Evolutionary conservation across 2,113 vertebrate genomes (phyloP), one percentile per base, ranked within the genome.

Genomic region (Strix uralensis): DNA sequence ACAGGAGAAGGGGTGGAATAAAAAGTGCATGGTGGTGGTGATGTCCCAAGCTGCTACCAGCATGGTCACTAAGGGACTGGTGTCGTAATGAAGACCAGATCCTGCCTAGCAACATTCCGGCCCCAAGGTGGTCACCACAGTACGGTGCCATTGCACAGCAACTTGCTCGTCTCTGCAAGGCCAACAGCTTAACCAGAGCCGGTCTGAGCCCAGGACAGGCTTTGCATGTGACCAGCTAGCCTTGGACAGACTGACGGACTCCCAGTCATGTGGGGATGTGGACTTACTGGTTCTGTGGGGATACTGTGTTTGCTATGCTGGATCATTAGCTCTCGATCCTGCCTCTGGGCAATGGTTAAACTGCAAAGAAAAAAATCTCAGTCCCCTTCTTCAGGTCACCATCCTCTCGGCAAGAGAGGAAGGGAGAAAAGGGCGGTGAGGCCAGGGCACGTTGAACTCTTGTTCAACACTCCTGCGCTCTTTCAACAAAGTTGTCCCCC

Each of bases 361-460:
- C 23, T 55, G n/a, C 29, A 49, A 54, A 66, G 32, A 23, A 58
- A 69, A 90, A n/a, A 16, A 16, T 26, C 58, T 59, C 61, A 10
- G 21, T 27, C 8, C 10, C 46, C 42, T 91, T 46, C 10, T 34
- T 51, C 27, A n/a, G 30, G 66, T 30, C 30, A 29, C 70, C 30
- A 11, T 26, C n/a, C 26, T 27, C 26, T n/a, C 1, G 1, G 51
- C 55, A 67, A 71, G 75, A 72, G 51, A n/a, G 25, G 80, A 47
- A 88, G 20, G 69, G 29, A 75, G 54, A 71, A 73, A 73, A 2
- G 20, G 30, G 65, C 1, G 0, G 32, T 5, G 23, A 69, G 83
- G 42, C 46, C 34, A 70, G 69, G 13, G 23, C 19, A 13, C 0
- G 0, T 0, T 67, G 83, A 36, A 61, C 17, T 46, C 44, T 46